phyloP scores from a whole-genome alignment of 2,113 vertebrate species.

The Cranoglanis bouderius region DNA sequence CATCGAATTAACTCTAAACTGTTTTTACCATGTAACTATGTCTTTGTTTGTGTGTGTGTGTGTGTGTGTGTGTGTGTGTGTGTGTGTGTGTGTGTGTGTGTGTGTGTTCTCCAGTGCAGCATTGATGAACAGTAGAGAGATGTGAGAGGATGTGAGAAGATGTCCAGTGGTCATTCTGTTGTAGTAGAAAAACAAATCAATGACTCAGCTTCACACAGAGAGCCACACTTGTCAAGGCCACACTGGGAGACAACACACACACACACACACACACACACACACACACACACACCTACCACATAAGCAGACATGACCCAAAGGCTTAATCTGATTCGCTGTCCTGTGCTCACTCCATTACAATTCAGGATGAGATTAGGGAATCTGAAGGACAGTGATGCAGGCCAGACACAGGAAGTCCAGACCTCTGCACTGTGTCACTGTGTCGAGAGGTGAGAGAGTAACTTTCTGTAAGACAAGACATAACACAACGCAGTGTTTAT shows the following conservation, averaged over 20 bases:
- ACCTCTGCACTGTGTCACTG: conserved; percentile 58
- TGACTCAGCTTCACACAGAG: background rate
- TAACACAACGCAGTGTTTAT: background rate
- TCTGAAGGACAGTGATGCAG: conserved; percentile 53
- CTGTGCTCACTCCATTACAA: conserved; percentile 54
- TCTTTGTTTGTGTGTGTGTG: background rate
- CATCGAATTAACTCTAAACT: too few species aligned
- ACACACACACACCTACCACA: background rate
- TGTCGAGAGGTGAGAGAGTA: conserved; percentile 22
- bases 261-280: conserved; percentile 46
- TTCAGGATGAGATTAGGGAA: conserved; percentile 67
- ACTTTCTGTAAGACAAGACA: conserved; percentile 30
- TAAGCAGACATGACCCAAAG: conserved; percentile 59
- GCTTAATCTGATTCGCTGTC: conserved; percentile 70
- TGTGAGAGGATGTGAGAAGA: background rate
- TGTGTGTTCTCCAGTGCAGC: background rate
- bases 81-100: conserved; percentile 6
- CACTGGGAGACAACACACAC: background rate
- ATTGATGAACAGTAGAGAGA: background rate
- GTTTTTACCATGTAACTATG: too few species aligned
- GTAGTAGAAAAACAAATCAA: background rate
- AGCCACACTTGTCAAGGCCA: background rate
- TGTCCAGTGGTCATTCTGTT: background rate
- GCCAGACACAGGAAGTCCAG: conserved; percentile 56
- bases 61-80: background rate